Evolutionary conservation across 2,797 vertebrate genomes (phyloP).

Genomic region (Danio albolineatus): DNA sequence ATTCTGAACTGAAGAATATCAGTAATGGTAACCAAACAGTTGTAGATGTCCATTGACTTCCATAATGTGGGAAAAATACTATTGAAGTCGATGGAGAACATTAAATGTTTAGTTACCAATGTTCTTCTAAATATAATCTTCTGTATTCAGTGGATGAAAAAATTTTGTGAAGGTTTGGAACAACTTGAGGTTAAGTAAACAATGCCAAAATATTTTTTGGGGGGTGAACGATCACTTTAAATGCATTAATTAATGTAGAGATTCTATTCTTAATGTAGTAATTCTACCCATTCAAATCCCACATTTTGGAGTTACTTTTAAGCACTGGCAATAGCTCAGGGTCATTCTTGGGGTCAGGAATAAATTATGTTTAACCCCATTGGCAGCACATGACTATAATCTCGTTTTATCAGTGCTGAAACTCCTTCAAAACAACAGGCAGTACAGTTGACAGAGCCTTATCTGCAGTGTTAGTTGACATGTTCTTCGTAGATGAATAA

Average conservation of each 20-base stretch:
- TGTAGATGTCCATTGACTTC: too few relatives aligned
- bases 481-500: conserved; percentile 58
- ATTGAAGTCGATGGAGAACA: too few relatives aligned
- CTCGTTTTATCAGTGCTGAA: conserved; percentile 32
- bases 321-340: conserved; percentile 56
- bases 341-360: conserved; percentile 57
- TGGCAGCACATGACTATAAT: conserved; percentile 50
- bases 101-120: too few relatives aligned
- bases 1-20: too few relatives aligned
- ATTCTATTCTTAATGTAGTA: too few relatives aligned
- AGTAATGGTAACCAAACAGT: too few relatives aligned
- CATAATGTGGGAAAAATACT: too few relatives aligned
- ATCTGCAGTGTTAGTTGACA: conserved; percentile 40
- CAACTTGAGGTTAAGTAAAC: too few relatives aligned
- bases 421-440: conserved; percentile 62
- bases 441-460: conserved; percentile 36
- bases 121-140: too few relatives aligned
- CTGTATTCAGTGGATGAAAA: too few relatives aligned
- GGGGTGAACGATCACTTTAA: conserved; percentile 56
- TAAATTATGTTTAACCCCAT: conserved; percentile 55
- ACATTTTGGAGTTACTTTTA: conserved; percentile 59
- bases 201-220: too few relatives aligned
- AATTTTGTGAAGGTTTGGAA: too few relatives aligned
- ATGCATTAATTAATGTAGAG: conserved; percentile 59
- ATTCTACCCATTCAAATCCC: conserved; percentile 57